These are phyloP conservation scores for Andrena chrysosceles DNA, from an alignment of 2,888 invertebrate genomes.

Conservation along the genomic window DNA sequence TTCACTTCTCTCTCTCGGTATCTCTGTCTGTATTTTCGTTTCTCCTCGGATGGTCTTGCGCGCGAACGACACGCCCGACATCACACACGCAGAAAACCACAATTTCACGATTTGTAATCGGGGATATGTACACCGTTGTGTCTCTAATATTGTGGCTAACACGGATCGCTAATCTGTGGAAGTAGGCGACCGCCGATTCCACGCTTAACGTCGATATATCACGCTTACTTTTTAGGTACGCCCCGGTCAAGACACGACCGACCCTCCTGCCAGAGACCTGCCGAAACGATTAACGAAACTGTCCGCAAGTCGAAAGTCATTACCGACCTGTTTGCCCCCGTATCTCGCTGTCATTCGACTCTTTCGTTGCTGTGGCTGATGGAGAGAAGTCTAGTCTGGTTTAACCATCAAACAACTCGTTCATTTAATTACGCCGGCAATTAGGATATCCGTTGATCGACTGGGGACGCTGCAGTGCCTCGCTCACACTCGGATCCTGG, in stretches of 20 bases:
- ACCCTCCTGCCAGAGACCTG: conserved; percentile 47
- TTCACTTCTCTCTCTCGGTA: conserved; percentile 1
- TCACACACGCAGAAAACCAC: conserved; percentile 32
- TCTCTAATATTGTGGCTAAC: conserved; percentile 68
- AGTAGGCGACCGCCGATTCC: conserved; percentile 52
- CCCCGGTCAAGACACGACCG: conserved; percentile 42
- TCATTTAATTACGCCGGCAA: neutral
- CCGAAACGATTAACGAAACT: conserved; percentile 53
- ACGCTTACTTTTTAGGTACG: conserved; percentile 65
- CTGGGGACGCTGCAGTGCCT: neutral
- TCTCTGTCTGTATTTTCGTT: conserved; percentile 23
- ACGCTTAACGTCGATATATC: conserved; percentile 66
- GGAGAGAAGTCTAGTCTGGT: neutral
- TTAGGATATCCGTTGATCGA: neutral
- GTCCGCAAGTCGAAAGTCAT: conserved; percentile 67
- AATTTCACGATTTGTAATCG: conserved; percentile 27
- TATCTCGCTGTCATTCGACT: conserved; percentile 12
- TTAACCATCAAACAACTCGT: neutral
- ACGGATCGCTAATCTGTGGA: conserved; percentile 70
- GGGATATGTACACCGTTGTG: conserved; percentile 46
- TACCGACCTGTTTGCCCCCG: conserved; percentile 43
- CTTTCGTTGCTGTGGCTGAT: conserved; percentile 33
- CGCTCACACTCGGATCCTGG: conserved; percentile 12
- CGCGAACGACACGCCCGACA: conserved; percentile 38
- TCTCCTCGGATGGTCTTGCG: conserved; percentile 38